A percentile compares a stretch with the other conserved stretches of the same genome.
phyloP scores from a whole-genome alignment of 2,888 invertebrate genomes.

The Lissocephala sabroskyi region DNA sequence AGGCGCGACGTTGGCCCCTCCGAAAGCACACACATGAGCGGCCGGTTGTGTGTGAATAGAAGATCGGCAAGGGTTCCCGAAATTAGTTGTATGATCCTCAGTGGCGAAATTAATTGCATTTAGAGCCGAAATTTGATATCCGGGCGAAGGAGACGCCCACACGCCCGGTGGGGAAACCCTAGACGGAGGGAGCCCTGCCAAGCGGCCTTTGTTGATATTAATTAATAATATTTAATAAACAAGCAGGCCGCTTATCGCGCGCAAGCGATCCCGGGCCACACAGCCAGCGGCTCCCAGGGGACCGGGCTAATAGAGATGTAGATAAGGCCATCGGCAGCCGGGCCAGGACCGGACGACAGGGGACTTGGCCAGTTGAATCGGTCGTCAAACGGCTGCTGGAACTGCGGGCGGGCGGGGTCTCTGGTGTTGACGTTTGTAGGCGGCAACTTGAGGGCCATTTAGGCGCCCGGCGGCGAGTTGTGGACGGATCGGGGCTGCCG shows the following conservation, averaged over 20 bases:
- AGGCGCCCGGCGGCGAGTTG: constrained; percentile 55
- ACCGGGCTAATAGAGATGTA: constrained; percentile 42
- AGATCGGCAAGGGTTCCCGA: constrained; percentile 8
- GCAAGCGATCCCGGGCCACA: constrained; percentile 10
- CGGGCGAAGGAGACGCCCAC: constrained; percentile 3
- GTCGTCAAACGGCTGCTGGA: constrained; percentile 2
- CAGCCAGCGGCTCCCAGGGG: constrained; percentile 19
- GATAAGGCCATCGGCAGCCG: constrained; percentile 45
- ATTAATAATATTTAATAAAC: constrained; percentile 57
- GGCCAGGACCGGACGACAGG: too few relatives aligned
- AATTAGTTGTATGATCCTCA: constrained; percentile 43
- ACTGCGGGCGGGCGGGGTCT: not conserved
- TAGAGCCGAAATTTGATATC: constrained; percentile 40
- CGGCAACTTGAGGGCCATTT: constrained; percentile 56
- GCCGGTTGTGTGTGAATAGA: not conserved
- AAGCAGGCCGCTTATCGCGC: constrained; percentile 28
- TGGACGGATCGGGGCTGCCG: constrained; percentile 59
- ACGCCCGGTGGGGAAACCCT: not conserved
- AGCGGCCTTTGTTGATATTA: constrained; percentile 3
- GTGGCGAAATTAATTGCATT: constrained; percentile 51
- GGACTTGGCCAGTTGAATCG: not conserved
- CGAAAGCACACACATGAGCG: constrained; percentile 52
- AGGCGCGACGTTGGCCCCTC: constrained; percentile 61
- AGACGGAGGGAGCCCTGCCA: not conserved
- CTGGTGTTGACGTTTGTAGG: constrained; percentile 59